A percentile compares a stretch with the other conserved stretches of the same genome.
These are phyloP conservation scores for Carassius carassius DNA, from an alignment of 2,113 vertebrate genomes.

Conservation along the genomic window DNA sequence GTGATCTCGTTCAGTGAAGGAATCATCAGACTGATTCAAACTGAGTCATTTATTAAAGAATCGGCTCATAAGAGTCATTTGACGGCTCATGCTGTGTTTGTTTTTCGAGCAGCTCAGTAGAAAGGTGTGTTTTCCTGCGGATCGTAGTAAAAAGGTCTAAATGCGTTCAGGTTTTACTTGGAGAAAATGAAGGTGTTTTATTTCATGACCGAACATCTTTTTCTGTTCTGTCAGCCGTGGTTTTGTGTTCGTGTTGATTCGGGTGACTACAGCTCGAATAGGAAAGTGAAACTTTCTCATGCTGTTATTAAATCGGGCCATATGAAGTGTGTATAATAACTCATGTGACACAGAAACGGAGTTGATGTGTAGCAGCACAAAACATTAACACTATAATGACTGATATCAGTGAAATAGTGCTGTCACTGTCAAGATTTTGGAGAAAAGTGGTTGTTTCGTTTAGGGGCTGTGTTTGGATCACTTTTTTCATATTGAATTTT, in stretches of 20 bases:
- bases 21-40: not conserved
- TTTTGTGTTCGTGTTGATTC: not conserved
- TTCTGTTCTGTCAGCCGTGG: not conserved
- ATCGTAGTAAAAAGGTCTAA: not conserved
- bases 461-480: too few species aligned
- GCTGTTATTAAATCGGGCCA: not conserved
- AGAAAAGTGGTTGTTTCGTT: too few species aligned
- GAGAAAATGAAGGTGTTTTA: too few species aligned
- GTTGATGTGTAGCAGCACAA: too few species aligned
- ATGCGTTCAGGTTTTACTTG: not conserved
- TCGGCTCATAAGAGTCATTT: not conserved
- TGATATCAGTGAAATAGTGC: too few species aligned
- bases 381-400: too few species aligned
- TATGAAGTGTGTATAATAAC: not conserved
- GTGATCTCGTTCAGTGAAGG: not conserved
- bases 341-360: not conserved
- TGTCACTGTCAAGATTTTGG: too few species aligned
- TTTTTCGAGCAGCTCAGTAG: not conserved
- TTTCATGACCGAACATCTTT: too few species aligned
- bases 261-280: not conserved
- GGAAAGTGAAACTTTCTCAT: not conserved
- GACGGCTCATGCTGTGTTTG: not conserved
- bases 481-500: too few species aligned
- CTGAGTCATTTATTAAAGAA: not conserved
- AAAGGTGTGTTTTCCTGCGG: not conserved